Evolutionary conservation across 2,888 invertebrate species (phyloP), one percentile per base, ranked within the genome.

Genomic region (Pandemis cinnamomeana): DNA sequence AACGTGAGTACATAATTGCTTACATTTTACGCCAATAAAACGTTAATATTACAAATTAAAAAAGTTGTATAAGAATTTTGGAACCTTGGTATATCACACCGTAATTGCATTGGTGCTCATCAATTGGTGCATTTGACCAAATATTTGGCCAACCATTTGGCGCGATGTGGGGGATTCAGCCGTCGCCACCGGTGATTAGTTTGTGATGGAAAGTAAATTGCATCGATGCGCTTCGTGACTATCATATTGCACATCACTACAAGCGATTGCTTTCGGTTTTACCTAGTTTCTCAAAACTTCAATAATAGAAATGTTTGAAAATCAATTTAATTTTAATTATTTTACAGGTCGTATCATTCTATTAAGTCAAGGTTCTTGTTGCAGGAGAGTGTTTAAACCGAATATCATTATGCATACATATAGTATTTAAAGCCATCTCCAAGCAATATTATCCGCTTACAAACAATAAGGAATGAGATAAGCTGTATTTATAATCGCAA

Each of bases 181-280:
- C 75, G 78, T 51, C 73, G 72, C 70, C 79, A 79, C 80, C 86
- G 82, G 83, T 89, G 89, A 91, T 91, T 90, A 89, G 88, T 89
- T 88, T 88, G 87, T 89, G 88, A 91, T 91, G 86, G 75, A 88
- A 91, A 90, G 87, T 91, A 91, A 93, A 93, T 91, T 92, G 91
- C 86, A 84, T 84, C 82, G 84, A 82, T 82, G 83, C 80, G 82
- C 81, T 78, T 78, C 75, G 72, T 72, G 75, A 53, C 79, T 79
- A 80, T 79, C 78, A 78, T 78, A 81, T 79, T 79, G 77, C 77
- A 75, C 60, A 71, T 77, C 77, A 75, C 15, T 15, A 78, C 15
- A 36, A 71, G 20, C 48, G 53, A 46, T 53, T n/a, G n/a, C 58
- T 11, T n/a, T 20, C 15, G 41, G 44, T n/a, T 63, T 61, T 44